Conservation (phyloP, 2,797 vertebrate genomes). For the Platalea minor region DNA sequence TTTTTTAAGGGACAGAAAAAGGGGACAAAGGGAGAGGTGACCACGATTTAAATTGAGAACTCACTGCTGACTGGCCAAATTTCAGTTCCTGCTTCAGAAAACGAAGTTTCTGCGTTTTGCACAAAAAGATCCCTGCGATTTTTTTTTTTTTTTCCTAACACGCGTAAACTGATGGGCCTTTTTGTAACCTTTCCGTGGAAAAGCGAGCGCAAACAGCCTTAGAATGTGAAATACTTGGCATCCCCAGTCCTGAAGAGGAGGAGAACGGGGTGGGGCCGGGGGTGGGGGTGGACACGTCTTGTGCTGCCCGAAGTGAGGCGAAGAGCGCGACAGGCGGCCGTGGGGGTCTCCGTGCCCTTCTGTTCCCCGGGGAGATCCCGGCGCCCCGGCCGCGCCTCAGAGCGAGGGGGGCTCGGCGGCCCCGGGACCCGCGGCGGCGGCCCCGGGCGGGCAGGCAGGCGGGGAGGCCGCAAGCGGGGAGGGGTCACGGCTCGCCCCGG, state of each 20-base stretch:
- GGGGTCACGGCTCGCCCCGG: neutral
- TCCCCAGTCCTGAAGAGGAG: neutral
- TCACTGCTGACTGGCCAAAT: neutral
- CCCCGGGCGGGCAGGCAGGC: neutral
- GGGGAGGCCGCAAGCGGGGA: neutral
- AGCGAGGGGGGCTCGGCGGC: neutral
- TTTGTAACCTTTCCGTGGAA: neutral
- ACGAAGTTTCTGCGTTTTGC: neutral
- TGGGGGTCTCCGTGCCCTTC: neutral
- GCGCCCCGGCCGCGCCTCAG: too few relatives aligned
- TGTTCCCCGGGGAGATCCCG: rapidly evolving
- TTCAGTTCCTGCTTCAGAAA: neutral
- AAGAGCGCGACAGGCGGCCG: too few relatives aligned
- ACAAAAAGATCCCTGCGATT: neutral
- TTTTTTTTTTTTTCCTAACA: neutral
- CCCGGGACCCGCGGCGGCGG: neutral
- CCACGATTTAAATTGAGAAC: neutral
- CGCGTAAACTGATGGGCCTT: neutral
- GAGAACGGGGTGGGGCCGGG: neutral
- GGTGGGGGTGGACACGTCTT: neutral
- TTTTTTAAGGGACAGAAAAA: neutral
- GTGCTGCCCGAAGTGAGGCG: rapidly evolving
- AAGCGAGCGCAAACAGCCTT: neutral
- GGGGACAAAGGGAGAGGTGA: neutral
- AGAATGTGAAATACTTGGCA: neutral